Conservation (phyloP, 2,888 invertebrate species). For the Stratiomys singularior region DNA sequence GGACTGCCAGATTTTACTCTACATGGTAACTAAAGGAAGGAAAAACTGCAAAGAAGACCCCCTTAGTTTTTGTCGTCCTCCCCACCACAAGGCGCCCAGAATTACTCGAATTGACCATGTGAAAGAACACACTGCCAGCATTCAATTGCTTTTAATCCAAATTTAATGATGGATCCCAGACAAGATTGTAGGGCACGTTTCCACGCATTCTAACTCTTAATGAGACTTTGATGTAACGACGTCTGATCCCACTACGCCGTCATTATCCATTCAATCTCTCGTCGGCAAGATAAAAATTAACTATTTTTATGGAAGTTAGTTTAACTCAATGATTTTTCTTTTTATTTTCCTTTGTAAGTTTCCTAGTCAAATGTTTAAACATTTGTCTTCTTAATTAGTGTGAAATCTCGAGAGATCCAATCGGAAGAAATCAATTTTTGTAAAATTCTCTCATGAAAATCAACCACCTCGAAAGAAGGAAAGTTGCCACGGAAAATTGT, state of each 20-base stretch:
- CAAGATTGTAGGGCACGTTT: not conserved
- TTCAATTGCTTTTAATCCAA: slow-evolving; percentile 30
- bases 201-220: slow-evolving; percentile 5
- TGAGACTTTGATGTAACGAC: slow-evolving; percentile 34
- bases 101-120: too few relatives aligned
- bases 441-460: not conserved
- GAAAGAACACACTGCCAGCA: not conserved
- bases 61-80: too few relatives aligned
- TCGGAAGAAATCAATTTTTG: not conserved
- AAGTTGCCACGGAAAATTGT: not conserved
- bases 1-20: too few relatives aligned
- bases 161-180: slow-evolving; percentile 24
- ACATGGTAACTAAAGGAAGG: too few relatives aligned
- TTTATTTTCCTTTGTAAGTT: not conserved
- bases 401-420: not conserved
- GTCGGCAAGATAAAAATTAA: not conserved
- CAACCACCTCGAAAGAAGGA: not conserved
- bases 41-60: too few relatives aligned
- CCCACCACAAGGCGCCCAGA: too few relatives aligned
- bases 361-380: not conserved
- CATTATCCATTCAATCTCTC: too few relatives aligned
- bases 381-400: slow-evolving; percentile 14
- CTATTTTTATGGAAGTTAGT: not conserved
- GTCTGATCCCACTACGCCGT: slow-evolving; percentile 5
- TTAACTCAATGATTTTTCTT: not conserved